These are phyloP conservation scores for Melitaea cinxia DNA, from an alignment of 1,140 invertebrate species.

Conservation along the genomic window DNA sequence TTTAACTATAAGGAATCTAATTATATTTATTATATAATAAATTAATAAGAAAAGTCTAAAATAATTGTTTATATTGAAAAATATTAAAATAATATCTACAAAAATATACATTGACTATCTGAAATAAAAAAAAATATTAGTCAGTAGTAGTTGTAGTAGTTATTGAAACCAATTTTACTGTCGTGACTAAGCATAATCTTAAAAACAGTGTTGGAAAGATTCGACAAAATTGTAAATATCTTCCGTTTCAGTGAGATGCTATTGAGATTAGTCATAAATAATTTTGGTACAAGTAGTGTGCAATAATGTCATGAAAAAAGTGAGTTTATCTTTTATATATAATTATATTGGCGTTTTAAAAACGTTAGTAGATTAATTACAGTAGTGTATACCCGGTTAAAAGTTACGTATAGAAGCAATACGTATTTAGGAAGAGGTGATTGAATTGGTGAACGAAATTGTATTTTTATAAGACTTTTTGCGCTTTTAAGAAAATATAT, in stretches of 20 bases:
- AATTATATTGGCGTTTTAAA: not conserved
- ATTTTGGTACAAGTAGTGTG: constrained; percentile 15
- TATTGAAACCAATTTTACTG: not conserved
- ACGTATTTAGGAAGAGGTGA: not conserved
- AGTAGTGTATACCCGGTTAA: constrained; percentile 1
- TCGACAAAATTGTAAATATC: not conserved
- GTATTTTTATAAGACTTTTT: constrained; percentile 35
- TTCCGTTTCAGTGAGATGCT: not conserved
- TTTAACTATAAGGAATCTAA: too few relatives aligned
- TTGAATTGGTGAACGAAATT: constrained; percentile 16
- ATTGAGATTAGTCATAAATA: constrained; percentile 8
- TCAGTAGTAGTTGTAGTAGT: not conserved
- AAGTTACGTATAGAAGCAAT: constrained; percentile 18
- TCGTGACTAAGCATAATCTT: not conserved
- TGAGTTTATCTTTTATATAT: constrained; percentile 2
- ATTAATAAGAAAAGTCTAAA: not conserved
- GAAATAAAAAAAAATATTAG: too few relatives aligned
- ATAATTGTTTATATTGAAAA: not conserved
- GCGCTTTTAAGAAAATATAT: constrained; percentile 12
- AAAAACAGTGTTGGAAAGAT: not conserved
- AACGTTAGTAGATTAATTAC: not conserved
- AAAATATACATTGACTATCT: too few relatives aligned
- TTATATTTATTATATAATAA: too few relatives aligned
- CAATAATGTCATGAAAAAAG: constrained; percentile 10
- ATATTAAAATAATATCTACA: too few relatives aligned